phyloP scores from a whole-genome alignment of 2,113 vertebrate genomes.

The Macquaria ambigua region DNA sequence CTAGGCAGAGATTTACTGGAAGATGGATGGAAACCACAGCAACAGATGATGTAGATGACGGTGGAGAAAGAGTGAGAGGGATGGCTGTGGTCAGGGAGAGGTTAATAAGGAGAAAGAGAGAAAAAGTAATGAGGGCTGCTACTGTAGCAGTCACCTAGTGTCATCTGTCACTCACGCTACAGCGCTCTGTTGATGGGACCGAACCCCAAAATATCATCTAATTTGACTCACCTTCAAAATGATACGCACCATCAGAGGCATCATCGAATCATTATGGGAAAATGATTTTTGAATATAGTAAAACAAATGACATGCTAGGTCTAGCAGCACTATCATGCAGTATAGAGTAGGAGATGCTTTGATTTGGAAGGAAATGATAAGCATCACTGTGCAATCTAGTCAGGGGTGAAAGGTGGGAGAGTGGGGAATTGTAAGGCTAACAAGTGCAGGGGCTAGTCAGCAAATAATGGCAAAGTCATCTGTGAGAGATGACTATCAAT shows the following conservation, averaged over 20 bases:
- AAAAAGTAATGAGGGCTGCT: conserved; percentile 32
- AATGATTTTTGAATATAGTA: conserved; percentile 44
- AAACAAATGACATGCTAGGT: conserved; percentile 50
- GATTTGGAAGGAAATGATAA: conserved; percentile 55
- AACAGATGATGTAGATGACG: conserved; percentile 43
- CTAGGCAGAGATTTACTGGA: conserved; percentile 39
- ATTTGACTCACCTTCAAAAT: conserved; percentile 67
- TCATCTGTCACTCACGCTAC: conserved; percentile 53
- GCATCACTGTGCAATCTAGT: conserved; percentile 50
- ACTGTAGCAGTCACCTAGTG: conserved; percentile 30
- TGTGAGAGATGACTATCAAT: conserved; percentile 84
- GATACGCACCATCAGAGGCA: conserved; percentile 28
- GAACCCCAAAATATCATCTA: conserved; percentile 42
- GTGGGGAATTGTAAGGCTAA: conserved; percentile 62
- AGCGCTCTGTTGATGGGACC: conserved; percentile 11
- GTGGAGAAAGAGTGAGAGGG: conserved; percentile 40
- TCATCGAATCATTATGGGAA: conserved; percentile 32
- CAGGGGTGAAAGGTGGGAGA: conserved; percentile 54
- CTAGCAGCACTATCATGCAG: conserved; percentile 5
- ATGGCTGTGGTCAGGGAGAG: conserved; percentile 60
- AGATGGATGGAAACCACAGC: conserved; percentile 52
- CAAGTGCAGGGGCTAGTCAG: conserved; percentile 71
- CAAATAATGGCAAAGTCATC: conserved; percentile 80
- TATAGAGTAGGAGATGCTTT: conserved; percentile 7
- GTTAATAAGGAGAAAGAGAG: conserved; percentile 39